Evolutionary conservation across 2,797 vertebrate species (phyloP).

Genomic region (Sphaeramia orbicularis): DNA sequence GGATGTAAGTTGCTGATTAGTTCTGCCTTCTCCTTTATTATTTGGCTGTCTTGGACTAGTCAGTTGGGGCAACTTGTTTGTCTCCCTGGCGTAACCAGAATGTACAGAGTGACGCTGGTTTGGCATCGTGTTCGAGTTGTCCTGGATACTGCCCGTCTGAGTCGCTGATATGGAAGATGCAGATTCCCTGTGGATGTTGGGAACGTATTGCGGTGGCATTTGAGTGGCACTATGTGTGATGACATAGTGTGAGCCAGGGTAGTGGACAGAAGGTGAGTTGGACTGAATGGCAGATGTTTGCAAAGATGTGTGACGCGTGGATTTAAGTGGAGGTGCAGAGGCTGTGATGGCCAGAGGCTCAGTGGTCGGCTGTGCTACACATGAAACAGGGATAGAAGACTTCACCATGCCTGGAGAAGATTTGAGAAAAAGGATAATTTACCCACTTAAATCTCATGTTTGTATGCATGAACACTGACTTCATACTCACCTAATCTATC

Average conservation of each 20-base stretch:
- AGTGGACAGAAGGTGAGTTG: constrained; percentile 16
- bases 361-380: constrained; percentile 26
- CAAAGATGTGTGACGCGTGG: constrained; percentile 1
- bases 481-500: constrained; percentile 43
- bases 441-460: neutral
- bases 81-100: constrained; percentile 14
- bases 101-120: constrained; percentile 12
- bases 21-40: neutral
- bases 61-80: constrained; percentile 10
- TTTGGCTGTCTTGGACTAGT: constrained; percentile 10
- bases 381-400: constrained; percentile 2
- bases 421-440: constrained; percentile 6
- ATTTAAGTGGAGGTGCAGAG: constrained; percentile 11
- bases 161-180: constrained; percentile 2
- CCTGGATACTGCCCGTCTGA: constrained; percentile 12
- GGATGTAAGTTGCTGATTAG: constrained; percentile 27
- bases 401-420: constrained; percentile 43
- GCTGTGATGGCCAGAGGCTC: constrained; percentile 6
- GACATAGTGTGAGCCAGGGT: neutral
- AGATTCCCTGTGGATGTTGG: constrained; percentile 2
- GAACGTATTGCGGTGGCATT: constrained; percentile 6
- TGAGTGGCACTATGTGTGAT: constrained; percentile 2
- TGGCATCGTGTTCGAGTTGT: constrained; percentile 4
- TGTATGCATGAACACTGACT: neutral
- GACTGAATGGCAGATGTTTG: constrained; percentile 20